Evolutionary conservation across 2,888 invertebrate species (phyloP), one percentile per base, ranked within the genome.

Genomic region (Drosophila colorata): DNA sequence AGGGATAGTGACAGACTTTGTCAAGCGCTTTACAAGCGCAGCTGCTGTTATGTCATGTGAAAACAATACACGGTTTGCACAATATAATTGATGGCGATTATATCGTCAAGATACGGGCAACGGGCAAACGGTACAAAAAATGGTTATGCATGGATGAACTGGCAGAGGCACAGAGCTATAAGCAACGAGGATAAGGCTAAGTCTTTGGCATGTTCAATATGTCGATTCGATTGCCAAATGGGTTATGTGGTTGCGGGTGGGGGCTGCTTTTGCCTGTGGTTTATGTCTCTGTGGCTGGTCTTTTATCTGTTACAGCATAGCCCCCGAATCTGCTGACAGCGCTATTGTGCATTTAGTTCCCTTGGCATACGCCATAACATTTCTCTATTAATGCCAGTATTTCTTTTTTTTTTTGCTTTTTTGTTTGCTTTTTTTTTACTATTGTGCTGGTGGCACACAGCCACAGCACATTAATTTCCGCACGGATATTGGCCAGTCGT

Each of bases 391-490:
- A 66, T 65, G 67, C 66, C 58, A 44, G 53, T n/a, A 0, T 31
- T 20, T 28, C 57, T 31, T 13, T 33, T 35, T 55, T 44, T 49
- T 38, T 23, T 6, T 25, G 25, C 16, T 20, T 14, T 31, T 35
- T 48, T 64, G 58, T 60, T 43, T 53, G 14, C n/a, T 7, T 6
- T n/a, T 40, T 47, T 69, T 57, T 6, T 16, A 25, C 46, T 31
- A 60, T 61, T 76, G 63, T 68, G 38, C 59, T 61, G 48, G 51
- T 35, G 49, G 40, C 60, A 67, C 61, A 49, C 53, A 74, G 78
- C 74, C 81, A 78, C 81, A 80, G 85, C 72, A 84, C 89, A 87
- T 87, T 88, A 87, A 84, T 84, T 84, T 84, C 83, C 88, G 88
- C 61, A 68, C 74, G 88, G 89, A 84, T 88, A 84, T 84, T 84